Evolutionary conservation across 2,888 invertebrate species (phyloP).

Genomic region (Ophion slaviceki): DNA sequence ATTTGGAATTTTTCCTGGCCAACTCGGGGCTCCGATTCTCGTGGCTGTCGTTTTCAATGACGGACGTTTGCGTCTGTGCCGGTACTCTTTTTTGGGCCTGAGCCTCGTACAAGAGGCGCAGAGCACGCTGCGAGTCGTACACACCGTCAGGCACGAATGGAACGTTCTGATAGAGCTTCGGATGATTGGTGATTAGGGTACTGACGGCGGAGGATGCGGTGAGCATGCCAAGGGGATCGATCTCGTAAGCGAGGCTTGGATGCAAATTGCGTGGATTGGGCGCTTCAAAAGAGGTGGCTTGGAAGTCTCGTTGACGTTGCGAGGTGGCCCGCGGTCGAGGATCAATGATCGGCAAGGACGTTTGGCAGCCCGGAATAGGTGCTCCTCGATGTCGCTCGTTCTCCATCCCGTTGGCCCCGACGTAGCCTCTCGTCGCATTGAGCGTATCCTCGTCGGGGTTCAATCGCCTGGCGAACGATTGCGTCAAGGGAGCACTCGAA

Average conservation of each 20-base stretch:
- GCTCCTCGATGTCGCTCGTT: constrained; percentile 68
- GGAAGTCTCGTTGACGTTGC: constrained; percentile 73
- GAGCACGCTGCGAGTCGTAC: constrained; percentile 64
- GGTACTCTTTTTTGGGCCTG: constrained; percentile 72
- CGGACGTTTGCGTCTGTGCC: constrained; percentile 78
- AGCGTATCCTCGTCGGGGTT: constrained; percentile 50
- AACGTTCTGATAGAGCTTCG: constrained; percentile 75
- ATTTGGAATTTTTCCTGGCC: constrained; percentile 35
- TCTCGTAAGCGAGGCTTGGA: constrained; percentile 74
- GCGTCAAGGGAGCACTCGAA: constrained; percentile 58
- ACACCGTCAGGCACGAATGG: constrained; percentile 71
- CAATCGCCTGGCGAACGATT: constrained; percentile 59
- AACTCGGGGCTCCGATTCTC: constrained; percentile 63
- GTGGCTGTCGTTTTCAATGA: constrained; percentile 72
- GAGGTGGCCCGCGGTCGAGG: constrained; percentile 39
- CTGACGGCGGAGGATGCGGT: constrained; percentile 63
- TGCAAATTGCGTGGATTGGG: constrained; percentile 79
- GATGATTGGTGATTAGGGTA: constrained; percentile 65
- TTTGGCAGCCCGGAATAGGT: constrained; percentile 67
- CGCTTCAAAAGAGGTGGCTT: constrained; percentile 81
- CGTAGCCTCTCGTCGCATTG: constrained; percentile 35
- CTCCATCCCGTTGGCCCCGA: constrained; percentile 45
- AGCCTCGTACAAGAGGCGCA: constrained; percentile 71
- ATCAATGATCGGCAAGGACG: constrained; percentile 48
- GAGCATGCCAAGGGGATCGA: constrained; percentile 71